Percentiles rank a stretch among this genome's conserved stretches.
Evolutionary conservation across 1,140 invertebrate genomes (phyloP).

Genomic region (Alviniconcha marisindica): DNA sequence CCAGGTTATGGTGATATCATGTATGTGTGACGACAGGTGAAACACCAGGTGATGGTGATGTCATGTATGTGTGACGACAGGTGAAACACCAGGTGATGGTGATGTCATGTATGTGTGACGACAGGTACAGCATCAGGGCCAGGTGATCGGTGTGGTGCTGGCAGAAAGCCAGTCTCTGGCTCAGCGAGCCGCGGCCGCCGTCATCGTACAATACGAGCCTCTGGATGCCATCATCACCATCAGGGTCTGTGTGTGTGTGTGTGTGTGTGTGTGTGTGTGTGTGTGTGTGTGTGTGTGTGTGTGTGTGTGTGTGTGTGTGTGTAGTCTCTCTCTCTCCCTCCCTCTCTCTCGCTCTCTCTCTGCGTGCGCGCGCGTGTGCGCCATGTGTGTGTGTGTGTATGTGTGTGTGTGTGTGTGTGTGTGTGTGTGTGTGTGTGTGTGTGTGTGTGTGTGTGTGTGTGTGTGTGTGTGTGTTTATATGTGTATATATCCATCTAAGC

Average conservation of each 20-base stretch:
- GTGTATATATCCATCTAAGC: no score
- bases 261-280: neutral
- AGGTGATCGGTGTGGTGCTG: constrained; percentile 69
- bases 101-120: no score
- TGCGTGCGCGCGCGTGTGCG: neutral
- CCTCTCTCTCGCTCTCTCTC: neutral
- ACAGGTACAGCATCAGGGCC: constrained; percentile 79
- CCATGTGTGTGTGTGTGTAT: neutral
- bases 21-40: neutral
- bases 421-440: neutral
- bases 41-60: neutral
- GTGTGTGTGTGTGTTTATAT: neutral
- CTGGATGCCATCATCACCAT: constrained; percentile 88
- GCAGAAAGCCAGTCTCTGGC: constrained; percentile 65
- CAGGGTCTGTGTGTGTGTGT: constrained; percentile 76
- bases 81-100: no score
- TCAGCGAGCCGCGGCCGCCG: constrained; percentile 66
- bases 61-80: neutral
- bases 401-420: neutral
- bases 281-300: neutral
- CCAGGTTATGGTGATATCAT: neutral
- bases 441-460: neutral
- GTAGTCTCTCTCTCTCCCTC: neutral
- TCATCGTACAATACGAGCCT: constrained; percentile 67
- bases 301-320: no score